Conservation (phyloP, 2,113 vertebrate species). For the Heloderma charlesbogerti region DNA sequence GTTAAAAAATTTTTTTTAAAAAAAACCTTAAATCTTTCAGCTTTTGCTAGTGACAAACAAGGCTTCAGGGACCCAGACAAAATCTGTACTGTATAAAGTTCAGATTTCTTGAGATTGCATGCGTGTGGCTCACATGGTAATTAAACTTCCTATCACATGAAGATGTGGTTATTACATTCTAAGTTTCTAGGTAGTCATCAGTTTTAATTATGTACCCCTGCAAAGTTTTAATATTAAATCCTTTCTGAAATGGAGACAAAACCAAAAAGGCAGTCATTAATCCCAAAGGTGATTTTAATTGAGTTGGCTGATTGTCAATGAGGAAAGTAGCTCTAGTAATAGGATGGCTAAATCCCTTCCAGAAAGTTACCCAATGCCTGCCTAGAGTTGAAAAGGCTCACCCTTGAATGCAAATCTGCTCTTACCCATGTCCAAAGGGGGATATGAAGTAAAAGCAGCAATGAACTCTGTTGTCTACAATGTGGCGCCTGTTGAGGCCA, state of each 20-base stretch:
- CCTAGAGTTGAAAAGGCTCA: not conserved
- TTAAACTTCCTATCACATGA: slow-evolving; percentile 5
- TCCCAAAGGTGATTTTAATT: slow-evolving; percentile 44
- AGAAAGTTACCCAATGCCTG: not conserved
- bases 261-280: slow-evolving; percentile 6
- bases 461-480: slow-evolving; percentile 90
- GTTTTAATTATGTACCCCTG: not conserved
- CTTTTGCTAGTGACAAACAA: not conserved
- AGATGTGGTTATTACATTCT: not conserved
- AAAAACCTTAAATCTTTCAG: not conserved
- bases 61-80: not conserved
- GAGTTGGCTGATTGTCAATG: slow-evolving; percentile 8
- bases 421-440: slow-evolving; percentile 90
- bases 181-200: slow-evolving; percentile 29
- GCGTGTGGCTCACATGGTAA: not conserved
- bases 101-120: not conserved
- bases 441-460: slow-evolving; percentile 96
- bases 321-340: slow-evolving; percentile 19
- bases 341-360: not conserved
- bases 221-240: slow-evolving; percentile 21
- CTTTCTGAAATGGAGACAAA: slow-evolving; percentile 30
- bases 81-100: slow-evolving; percentile 23
- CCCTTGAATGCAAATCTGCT: not conserved
- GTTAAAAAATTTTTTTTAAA: not conserved
- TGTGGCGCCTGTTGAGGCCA: slow-evolving; percentile 89